Evolutionary conservation across 2,113 vertebrate species (phyloP), one percentile per base, ranked within the genome.

Genomic region (Climacteris rufus): DNA sequence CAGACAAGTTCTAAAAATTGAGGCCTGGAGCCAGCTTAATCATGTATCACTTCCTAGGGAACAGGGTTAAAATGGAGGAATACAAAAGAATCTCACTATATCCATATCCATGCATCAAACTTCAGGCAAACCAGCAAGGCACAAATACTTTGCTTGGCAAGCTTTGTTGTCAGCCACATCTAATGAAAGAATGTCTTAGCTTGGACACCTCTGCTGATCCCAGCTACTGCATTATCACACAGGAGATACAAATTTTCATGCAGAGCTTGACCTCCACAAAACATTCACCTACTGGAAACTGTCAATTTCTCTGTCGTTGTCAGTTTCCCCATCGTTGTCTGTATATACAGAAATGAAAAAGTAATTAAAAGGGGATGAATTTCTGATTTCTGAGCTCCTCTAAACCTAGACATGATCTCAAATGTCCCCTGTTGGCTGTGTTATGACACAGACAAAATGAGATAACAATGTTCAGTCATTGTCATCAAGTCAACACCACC

Each of bases 1-100:
- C 31, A 42, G 25, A 10, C 15, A 44, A 37, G 40, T 49, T 68
- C 0, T 72, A 85, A 85, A 37, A 57, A 22, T 6, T 66, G 47
- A 87, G 16, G 71, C 20, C 30, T 71, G 13, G 19, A 87, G 10
- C 10, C 76, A 72, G 22, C 3, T 90, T 69, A 60, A 4, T 61
- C 18, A 37, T 28, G 3, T 17, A 39, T 42, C 0, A 0, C 10
- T 33, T 82, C 53, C 49, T 49, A 60, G 27, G 60, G 27, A 79
- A 53, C 0, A 2, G 10, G 31, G 27, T 2, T 79, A 44, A 87
- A 84, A 78, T 44, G 7, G 4, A 64, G 24, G 22, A 89, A 71
- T n/a, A 37, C 7, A n/a, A 53, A 87, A 77, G 35, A 66, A 88
- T 20, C 3, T 45, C 40, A 40, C 30, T 31, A 25, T 49, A 44